These are phyloP conservation scores for Drosophila cognata DNA, from an alignment of 2,888 invertebrate genomes.

Conservation along the genomic window DNA sequence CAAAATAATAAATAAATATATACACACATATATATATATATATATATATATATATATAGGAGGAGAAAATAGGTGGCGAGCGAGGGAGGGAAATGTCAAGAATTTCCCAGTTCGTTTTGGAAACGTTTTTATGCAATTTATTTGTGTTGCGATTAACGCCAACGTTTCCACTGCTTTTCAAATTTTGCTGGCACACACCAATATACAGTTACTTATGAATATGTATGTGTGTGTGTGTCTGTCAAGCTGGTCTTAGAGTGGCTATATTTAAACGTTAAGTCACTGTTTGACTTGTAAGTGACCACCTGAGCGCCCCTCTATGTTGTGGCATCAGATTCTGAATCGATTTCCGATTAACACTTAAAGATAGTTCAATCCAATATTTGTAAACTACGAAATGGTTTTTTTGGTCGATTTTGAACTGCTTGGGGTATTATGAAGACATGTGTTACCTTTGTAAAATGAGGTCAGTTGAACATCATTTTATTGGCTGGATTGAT, in stretches of 20 bases:
- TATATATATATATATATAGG: neutral
- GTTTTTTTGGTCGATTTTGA: neutral
- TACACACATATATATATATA: slow-evolving; percentile 21
- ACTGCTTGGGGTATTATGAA: neutral
- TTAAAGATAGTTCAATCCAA: neutral
- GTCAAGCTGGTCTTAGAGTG: neutral
- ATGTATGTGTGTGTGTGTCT: neutral
- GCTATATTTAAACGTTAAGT: neutral
- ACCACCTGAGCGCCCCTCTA: neutral
- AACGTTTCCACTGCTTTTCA: slow-evolving; percentile 37
- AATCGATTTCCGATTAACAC: neutral
- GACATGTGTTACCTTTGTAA: neutral
- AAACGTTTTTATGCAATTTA: slow-evolving; percentile 75
- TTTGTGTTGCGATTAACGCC: slow-evolving; percentile 66
- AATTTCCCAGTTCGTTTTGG: slow-evolving; percentile 67
- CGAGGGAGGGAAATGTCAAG: slow-evolving; percentile 25
- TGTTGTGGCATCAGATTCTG: neutral
- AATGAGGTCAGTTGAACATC: neutral
- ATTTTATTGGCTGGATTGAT: neutral
- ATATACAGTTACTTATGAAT: neutral
- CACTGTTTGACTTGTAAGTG: neutral
- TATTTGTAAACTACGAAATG: neutral
- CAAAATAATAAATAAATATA: slow-evolving; percentile 5
- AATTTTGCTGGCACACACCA: slow-evolving; percentile 21
- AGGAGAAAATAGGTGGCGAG: neutral